Evolutionary conservation across 1,140 invertebrate species (phyloP).

Genomic region (Lordiphosa mommai): DNA sequence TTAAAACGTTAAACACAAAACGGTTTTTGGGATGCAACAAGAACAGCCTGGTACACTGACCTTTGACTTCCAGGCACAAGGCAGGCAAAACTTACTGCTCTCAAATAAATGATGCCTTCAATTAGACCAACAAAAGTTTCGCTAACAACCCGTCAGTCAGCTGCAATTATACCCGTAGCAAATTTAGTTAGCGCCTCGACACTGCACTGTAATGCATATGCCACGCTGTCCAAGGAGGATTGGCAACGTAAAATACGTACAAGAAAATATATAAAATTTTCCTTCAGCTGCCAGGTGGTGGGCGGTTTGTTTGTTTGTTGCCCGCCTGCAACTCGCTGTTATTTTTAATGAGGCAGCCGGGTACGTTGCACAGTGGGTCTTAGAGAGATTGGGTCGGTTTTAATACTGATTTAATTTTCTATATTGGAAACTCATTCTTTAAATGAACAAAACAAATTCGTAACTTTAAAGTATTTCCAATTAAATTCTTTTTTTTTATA

Average conservation of each 20-base stretch:
- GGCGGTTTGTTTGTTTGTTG: conserved; percentile 50
- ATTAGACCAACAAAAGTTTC: conserved; percentile 59
- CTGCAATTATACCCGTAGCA: conserved; percentile 57
- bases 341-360: conserved; percentile 56
- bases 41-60: conserved; percentile 13
- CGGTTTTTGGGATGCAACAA: not conserved
- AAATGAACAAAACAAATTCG: no score
- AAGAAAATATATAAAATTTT: conserved; percentile 53
- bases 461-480: no score
- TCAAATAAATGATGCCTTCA: conserved; percentile 70
- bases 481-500: no score
- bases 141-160: conserved; percentile 42
- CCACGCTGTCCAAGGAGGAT: conserved; percentile 2
- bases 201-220: conserved; percentile 37
- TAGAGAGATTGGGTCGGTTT: not conserved
- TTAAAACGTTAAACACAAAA: conserved; percentile 60
- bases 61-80: conserved; percentile 7
- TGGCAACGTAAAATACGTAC: conserved; percentile 25
- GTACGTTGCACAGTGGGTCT: not conserved
- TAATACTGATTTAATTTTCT: no score
- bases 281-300: conserved; percentile 50
- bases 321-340: conserved; percentile 17
- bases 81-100: conserved; percentile 9
- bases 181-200: conserved; percentile 57
- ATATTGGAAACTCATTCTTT: no score